Conservation (phyloP, 2,797 vertebrate genomes). For the Sebastiscus tertius region DNA sequence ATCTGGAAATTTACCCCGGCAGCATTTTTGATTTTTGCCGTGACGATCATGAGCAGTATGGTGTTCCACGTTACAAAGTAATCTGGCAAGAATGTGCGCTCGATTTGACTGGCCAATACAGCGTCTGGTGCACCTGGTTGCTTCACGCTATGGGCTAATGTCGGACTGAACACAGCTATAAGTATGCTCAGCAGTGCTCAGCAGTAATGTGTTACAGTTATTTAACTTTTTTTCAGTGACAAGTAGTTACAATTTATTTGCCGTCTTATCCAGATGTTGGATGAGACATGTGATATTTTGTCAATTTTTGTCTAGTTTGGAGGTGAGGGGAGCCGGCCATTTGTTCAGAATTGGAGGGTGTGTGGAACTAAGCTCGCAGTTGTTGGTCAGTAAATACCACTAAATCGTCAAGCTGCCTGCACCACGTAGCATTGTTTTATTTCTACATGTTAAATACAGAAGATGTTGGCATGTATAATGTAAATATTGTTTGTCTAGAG, state of each 20-base stretch:
- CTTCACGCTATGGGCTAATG: not conserved
- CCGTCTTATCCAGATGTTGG: too few species aligned
- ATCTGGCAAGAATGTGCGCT: not conserved
- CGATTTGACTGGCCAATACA: too few species aligned
- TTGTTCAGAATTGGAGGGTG: too few species aligned
- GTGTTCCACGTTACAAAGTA: not conserved
- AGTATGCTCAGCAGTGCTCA: not conserved
- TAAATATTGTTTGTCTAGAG: too few species aligned
- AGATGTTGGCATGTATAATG: too few species aligned
- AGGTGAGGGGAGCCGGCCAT: too few species aligned
- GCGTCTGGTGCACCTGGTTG: not conserved
- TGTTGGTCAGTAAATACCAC: too few species aligned
- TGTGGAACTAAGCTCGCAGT: too few species aligned
- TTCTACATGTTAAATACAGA: too few species aligned
- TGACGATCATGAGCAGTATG: not conserved
- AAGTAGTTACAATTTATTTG: too few species aligned
- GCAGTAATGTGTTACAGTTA: not conserved
- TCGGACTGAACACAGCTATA: not conserved
- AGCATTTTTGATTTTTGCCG: not conserved
- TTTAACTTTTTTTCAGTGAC: not conserved
- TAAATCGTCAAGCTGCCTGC: too few species aligned
- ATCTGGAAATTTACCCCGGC: not conserved
- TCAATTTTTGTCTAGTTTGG: not conserved
- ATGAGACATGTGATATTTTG: not conserved
- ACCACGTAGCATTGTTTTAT: too few species aligned